phyloP scores from a whole-genome alignment of 2,113 vertebrate species.

The Miniopterus natalensis region DNA sequence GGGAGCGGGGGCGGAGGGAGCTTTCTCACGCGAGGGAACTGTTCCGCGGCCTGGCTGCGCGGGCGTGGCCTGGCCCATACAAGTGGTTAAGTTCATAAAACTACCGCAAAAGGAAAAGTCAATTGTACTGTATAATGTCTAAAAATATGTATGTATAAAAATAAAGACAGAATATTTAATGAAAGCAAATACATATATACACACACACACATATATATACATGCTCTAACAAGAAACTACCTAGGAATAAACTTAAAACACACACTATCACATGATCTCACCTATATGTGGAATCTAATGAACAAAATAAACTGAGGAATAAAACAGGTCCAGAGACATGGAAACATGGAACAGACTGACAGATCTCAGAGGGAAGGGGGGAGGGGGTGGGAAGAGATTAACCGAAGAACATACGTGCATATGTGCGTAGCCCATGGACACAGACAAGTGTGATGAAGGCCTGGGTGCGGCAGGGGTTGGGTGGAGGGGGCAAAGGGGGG shows the following conservation, averaged over 20 bases:
- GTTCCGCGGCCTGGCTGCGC: not conserved
- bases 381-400: not conserved
- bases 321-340: not conserved
- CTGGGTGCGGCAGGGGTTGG: not conserved
- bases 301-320: not conserved
- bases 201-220: not conserved
- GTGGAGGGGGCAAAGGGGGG: not conserved
- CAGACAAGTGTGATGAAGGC: not conserved
- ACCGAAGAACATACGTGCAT: not conserved
- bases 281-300: not conserved
- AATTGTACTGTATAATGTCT: not conserved
- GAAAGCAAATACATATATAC: not conserved
- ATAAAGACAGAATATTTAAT: conserved; percentile 4
- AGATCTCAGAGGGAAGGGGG: not conserved
- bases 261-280: not conserved
- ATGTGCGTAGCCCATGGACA: not conserved
- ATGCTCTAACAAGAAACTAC: not conserved
- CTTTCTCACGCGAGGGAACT: not conserved
- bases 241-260: conserved; percentile 33
- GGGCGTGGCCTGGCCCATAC: not conserved
- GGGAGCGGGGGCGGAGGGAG: not conserved
- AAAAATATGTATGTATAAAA: not conserved
- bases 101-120: not conserved
- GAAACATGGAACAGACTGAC: not conserved
- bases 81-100: not conserved